Evolutionary conservation across 1,140 invertebrate species (phyloP), one percentile per base, ranked within the genome.

Genomic region (Tenebrio molitor): DNA sequence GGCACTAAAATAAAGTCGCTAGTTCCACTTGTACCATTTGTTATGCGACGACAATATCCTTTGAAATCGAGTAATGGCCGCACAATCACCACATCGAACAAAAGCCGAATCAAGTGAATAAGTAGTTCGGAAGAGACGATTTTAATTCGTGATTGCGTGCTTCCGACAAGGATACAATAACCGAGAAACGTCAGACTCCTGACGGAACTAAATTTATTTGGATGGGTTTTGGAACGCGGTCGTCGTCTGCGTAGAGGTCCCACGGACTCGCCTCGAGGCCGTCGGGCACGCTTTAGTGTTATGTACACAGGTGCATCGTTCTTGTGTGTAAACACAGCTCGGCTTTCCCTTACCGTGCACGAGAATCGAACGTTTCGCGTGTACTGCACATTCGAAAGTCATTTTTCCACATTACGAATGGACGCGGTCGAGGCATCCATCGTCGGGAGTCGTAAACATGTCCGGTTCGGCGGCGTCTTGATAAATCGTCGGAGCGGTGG

Each of bases 101-200:
- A 69, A 69, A 50, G 66, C 29, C 41, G 44, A 69, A 69, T 69
- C 46, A 66, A 69, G 66, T 69, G 66, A 34, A 69, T 69, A 69
- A 69, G 44, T 50, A 50, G 66, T 34, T 69, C 66, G 66, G 66
- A 69, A 69, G 66, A 69, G 50, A 33, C 12, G 66, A 50, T 69
- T 50, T 65, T 19, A 65, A 65, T 36, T 21, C 33, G 4, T 65
- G 39, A 69, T 69, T 50, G 66, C 29, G 44, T 12, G 14, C 66
- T 69, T 69, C 66, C 66, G 66, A 69, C 66, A 44, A 19, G 50
- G 50, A 29, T 29, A 29, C 50, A 58, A 58, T 58, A 12, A 21
- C 12, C 23, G 12, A 17, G 1, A 29, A 58, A 29, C 50, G 6
- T 58, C 50, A 29, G 21, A 15, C 21, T 10, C 23, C 12, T 42